Evolutionary conservation across 2,888 invertebrate genomes (phyloP), one percentile per base, ranked within the genome.

Genomic region (Griposia aprilina): DNA sequence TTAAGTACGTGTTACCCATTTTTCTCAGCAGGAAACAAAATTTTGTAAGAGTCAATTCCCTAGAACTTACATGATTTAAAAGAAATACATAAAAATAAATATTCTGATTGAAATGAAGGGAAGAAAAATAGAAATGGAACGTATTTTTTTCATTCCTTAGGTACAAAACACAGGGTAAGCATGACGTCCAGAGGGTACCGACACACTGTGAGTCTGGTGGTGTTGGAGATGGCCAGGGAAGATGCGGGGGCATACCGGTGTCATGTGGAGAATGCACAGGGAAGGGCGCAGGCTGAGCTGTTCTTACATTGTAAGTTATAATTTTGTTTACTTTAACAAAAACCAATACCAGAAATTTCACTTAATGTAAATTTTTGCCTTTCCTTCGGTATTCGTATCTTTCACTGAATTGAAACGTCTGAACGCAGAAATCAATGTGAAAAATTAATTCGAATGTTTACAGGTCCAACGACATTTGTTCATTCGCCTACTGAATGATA

Each of bases 231-330:
- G 91, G 94, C 97, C 7, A 89, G 95, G 5, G 94, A 95, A 45
- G 98, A 98, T 92, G 98, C 97, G 30, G 97, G 98, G 55, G 97
- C 97, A 0, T 98, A 98, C 93, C 97, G 97, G 83, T 98, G 98
- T 89, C 97, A 98, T 71, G 97, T 97, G 0, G 98, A 98, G 89
- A 98, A 98, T 91, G 97, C 96, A 0, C 93, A 97, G 2, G 98
- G 98, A 4, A 97, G 97, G 78, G 98, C 98, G 0, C 98, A 98
- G 86, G 98, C 98, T 1, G 97, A 97, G 81, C 97, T 98, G 81
- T 97, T 97, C 90, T 92, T 98, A 74, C 98, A 98, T 90, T 95
- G 98, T 98, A 93, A 97, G 97, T 97, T 6, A 26, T 66, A n/a
- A 17, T 66, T 45, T 66, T 17, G 17, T 41, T 65, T 65, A n/a